Base-by-base conservation (phyloP, 2,888 invertebrate species). In the Synergus laeviventris region DNA sequence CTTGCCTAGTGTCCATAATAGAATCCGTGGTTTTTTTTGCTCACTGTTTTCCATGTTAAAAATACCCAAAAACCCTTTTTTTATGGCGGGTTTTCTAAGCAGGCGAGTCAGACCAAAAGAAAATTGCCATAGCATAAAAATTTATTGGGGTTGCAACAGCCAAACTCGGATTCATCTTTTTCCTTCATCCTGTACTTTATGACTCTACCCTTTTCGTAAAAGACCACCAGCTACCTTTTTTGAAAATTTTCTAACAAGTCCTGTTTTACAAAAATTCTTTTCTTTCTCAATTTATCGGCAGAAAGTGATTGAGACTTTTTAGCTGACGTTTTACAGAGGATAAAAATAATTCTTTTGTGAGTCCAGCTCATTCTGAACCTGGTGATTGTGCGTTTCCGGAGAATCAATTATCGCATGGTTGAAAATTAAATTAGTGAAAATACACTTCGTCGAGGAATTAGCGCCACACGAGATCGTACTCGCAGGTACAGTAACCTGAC, bases 1-100 rank as follows among this genome's bases (percentile, higher is more conserved):
- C 76, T 73, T 76, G 70, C 76, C 76, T 66, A 76, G 70, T 76
- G 59, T 76, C n/a, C 45, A 24, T 76, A 76, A 76, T 61, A 61
- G 76, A 70, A 76, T 56, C 61, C 59, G 56, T 56, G 49, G 75
- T 70, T 76, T 70, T 76, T 70, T 76, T 56, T 38, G 49, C 70
- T 70, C 70, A 66, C 59, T 54, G 42, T 75, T 75, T 76, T 70
- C 59, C 75, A 73, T 73, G 36, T 24, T 70, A 39, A 49, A 73
- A 73, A 76, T 24, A 1, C 31, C 36, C 31, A 24, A 42, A 24
- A 66, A 49, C 31, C 70, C 70, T 18, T 70, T 70, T 66, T 66
- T 70, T 70, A 70, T 70, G 49, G 36, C n/a, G 49, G 70, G 49
- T 49, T 70, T 59, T 59, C 21, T 59, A 24, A 59, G 38, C 3